Percentiles rank a stretch among this genome's conserved stretches.
phyloP scores from a whole-genome alignment of 2,888 invertebrate genomes.

The Platypus cylindrus region DNA sequence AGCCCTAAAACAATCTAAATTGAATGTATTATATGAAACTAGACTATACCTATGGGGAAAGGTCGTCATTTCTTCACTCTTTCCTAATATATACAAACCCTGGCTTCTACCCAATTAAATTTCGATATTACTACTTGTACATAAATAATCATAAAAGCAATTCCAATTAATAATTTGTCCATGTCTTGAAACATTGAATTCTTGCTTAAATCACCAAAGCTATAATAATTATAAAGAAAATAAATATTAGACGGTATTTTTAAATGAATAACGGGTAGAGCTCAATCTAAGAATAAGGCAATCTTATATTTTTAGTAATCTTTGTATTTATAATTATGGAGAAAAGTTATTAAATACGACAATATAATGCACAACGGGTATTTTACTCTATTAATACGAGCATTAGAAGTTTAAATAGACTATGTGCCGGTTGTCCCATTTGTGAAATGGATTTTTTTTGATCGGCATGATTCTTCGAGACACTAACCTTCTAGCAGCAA shows the following conservation, averaged over 20 bases:
- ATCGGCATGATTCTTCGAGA: too few relatives aligned
- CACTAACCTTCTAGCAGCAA: conserved; percentile 45
- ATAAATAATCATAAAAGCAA: conserved; percentile 59
- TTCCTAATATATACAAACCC: conserved; percentile 35
- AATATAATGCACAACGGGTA: too few relatives aligned
- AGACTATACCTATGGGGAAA: neutral
- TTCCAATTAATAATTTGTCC: conserved; percentile 53
- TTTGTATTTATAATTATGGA: too few relatives aligned
- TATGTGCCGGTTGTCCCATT: too few relatives aligned
- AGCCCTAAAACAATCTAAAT: conserved; percentile 51
- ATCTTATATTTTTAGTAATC: too few relatives aligned
- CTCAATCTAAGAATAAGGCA: too few relatives aligned
- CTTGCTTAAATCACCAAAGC: conserved; percentile 65
- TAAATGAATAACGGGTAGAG: neutral
- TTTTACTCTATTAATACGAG: too few relatives aligned
- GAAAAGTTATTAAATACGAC: too few relatives aligned
- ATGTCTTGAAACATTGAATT: conserved; percentile 60
- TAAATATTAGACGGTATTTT: neutral
- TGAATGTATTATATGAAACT: conserved; percentile 9
- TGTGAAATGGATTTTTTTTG: too few relatives aligned
- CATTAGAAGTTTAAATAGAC: too few relatives aligned
- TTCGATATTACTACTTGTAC: conserved; percentile 60
- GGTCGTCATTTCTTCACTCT: conserved; percentile 2
- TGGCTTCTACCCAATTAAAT: conserved; percentile 60
- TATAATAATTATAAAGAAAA: conserved; percentile 20